A percentile compares a stretch with the other conserved stretches of the same genome.
These are phyloP conservation scores for Alaudala cheleensis DNA, from an alignment of 2,113 vertebrate species.

Conservation along the genomic window DNA sequence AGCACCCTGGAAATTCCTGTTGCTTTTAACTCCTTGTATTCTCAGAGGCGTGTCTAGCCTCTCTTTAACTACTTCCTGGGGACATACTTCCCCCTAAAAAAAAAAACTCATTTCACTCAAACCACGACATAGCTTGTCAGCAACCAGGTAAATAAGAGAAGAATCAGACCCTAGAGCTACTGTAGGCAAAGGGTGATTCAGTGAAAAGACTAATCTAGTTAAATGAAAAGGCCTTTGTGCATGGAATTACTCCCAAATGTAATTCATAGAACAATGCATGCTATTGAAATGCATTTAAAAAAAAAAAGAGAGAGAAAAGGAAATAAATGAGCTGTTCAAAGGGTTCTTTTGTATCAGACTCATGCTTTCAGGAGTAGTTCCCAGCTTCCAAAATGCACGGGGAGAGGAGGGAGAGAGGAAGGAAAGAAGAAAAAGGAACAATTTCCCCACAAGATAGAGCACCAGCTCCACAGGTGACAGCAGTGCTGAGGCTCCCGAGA, in stretches of 20 bases:
- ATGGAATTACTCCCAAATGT: background rate
- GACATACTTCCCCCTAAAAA: no score
- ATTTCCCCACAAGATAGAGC: background rate
- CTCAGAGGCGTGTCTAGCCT: no score
- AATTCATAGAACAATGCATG: background rate
- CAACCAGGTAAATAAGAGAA: background rate
- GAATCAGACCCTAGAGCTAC: background rate
- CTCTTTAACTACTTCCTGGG: no score
- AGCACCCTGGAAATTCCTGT: no score
- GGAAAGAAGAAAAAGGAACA: background rate
- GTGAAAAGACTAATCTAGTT: background rate
- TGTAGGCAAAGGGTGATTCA: background rate
- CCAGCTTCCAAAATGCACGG: background rate
- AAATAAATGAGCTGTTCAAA: background rate
- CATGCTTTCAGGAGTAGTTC: background rate
- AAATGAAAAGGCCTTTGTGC: constrained; percentile 5
- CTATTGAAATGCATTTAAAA: background rate
- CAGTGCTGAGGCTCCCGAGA: background rate
- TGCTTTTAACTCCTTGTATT: no score
- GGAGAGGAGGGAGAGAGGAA: background rate
- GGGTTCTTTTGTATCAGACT: background rate
- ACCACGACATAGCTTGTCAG: background rate
- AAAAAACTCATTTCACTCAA: no score
- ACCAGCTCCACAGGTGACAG: background rate
- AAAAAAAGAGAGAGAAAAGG: background rate